phyloP scores from a whole-genome alignment of 64 coral and sea anemone species.

The Stylophora pistillata region DNA sequence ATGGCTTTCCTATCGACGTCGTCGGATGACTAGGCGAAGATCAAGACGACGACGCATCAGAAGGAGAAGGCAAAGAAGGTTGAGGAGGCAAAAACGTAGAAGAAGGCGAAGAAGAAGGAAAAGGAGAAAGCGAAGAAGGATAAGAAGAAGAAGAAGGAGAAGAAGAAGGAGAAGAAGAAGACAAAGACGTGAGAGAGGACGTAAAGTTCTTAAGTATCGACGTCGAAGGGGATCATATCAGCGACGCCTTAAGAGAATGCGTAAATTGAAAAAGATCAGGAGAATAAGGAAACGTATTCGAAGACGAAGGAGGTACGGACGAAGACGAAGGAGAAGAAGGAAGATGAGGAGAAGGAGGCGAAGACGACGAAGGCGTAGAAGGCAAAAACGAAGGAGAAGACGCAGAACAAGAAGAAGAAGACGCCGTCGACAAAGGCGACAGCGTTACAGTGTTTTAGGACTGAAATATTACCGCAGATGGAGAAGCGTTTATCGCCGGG shows the following conservation, averaged over 20 bases:
- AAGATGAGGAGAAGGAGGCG: slow-evolving; percentile 16
- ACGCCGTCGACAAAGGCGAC: slow-evolving; percentile 15
- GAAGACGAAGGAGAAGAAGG: slow-evolving; percentile 6
- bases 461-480: background rate
- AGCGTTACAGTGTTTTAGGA: slow-evolving; percentile 1
- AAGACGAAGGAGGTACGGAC: slow-evolving; percentile 13
- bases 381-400: slow-evolving; percentile 23
- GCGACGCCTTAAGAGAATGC: background rate
- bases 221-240: background rate
- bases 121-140: background rate
- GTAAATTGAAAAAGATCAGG: background rate
- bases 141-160: background rate
- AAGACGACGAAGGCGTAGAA: slow-evolving; percentile 13
- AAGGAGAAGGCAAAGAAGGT: slow-evolving; percentile 10
- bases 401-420: slow-evolving; percentile 3
- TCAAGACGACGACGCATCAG: background rate
- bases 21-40: slow-evolving; percentile 7
- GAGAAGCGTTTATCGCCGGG: background rate
- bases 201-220: background rate
- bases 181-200: background rate
- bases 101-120: background rate
- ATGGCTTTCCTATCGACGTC: background rate
- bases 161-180: background rate
- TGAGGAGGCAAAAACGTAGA: background rate
- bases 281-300: slow-evolving; percentile 19